These are phyloP conservation scores for Lithophane leautieri DNA, from an alignment of 2,888 invertebrate genomes.

Conservation along the genomic window DNA sequence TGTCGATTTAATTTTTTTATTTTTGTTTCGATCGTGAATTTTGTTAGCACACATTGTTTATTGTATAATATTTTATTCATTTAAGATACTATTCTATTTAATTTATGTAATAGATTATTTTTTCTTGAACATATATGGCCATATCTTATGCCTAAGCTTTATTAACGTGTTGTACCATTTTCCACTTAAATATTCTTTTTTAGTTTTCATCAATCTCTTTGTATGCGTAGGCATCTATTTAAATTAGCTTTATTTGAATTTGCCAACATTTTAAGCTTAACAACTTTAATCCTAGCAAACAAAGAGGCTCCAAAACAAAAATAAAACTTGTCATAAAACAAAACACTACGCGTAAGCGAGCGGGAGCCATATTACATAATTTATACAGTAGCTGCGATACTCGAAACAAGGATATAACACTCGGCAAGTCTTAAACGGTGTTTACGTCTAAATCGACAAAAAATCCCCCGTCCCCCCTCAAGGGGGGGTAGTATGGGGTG, in stretches of 20 bases:
- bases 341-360: slow-evolving; percentile 25
- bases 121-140: not conserved
- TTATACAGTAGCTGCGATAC: slow-evolving; percentile 56
- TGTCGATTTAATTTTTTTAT: slow-evolving; percentile 27
- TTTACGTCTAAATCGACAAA: slow-evolving; percentile 85
- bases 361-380: slow-evolving; percentile 44
- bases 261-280: not conserved
- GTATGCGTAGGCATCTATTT: not conserved
- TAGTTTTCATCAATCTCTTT: not conserved
- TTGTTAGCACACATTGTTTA: slow-evolving; percentile 1
- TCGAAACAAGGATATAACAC: slow-evolving; percentile 68
- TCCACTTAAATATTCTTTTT: not conserved
- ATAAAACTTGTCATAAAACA: slow-evolving; percentile 37
- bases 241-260: not conserved
- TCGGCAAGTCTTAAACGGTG: slow-evolving; percentile 76
- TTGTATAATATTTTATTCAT: too few relatives aligned
- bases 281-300: not conserved
- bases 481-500: slow-evolving; percentile 30
- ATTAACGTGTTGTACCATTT: not conserved
- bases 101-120: not conserved
- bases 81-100: not conserved
- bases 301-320: not conserved
- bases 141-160: not conserved
- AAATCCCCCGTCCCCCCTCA: slow-evolving; percentile 73
- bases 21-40: slow-evolving; percentile 9